phyloP scores from a whole-genome alignment of 1,140 invertebrate species.

The Alviniconcha marisindica region DNA sequence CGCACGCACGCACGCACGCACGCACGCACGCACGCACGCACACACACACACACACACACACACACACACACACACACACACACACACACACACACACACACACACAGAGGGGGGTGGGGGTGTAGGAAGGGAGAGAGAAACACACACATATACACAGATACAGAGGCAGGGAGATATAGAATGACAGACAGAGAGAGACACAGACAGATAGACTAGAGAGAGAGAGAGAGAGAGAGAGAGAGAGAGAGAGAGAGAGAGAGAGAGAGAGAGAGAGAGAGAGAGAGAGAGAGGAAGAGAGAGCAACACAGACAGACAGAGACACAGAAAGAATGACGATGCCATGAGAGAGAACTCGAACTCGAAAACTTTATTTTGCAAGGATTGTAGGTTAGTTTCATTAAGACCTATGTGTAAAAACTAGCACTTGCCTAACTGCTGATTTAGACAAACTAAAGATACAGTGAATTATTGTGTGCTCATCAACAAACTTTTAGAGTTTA shows the following conservation, averaged over 20 bases:
- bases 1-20: neutral
- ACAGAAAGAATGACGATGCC: neutral
- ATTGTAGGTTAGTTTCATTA: too few relatives aligned
- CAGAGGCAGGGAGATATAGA: neutral
- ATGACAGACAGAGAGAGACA: neutral
- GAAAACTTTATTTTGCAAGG: too few relatives aligned
- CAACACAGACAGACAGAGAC: neutral
- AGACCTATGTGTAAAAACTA: too few relatives aligned
- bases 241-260: conserved; percentile 28
- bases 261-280: conserved; percentile 30
- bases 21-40: conserved; percentile 11
- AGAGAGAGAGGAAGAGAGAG: conserved; percentile 28
- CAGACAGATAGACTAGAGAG: neutral
- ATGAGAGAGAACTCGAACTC: neutral
- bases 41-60: conserved; percentile 25
- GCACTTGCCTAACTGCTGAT: too few relatives aligned
- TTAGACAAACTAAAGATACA: too few relatives aligned
- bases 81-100: neutral
- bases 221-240: conserved; percentile 3
- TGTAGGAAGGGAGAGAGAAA: neutral
- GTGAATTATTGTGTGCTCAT: too few relatives aligned
- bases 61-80: conserved; percentile 17
- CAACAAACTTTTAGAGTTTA: too few relatives aligned
- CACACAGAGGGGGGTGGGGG: too few relatives aligned
- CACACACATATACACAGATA: neutral